These are phyloP conservation scores for Ceratosolen fusciceps DNA, from an alignment of 1,140 invertebrate genomes.

Conservation along the genomic window DNA sequence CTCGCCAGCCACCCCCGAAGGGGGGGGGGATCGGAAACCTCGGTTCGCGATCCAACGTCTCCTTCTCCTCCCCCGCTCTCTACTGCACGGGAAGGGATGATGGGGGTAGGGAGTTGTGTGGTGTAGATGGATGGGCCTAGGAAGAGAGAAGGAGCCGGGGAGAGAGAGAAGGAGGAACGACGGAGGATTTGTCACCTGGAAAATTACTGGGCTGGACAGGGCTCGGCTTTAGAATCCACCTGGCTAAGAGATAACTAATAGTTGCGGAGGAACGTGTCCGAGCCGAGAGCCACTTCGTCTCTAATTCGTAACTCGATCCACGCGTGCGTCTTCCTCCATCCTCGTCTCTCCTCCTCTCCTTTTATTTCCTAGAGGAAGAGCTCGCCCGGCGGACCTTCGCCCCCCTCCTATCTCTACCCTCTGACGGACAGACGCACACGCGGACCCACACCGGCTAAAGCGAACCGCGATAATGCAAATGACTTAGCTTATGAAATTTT, in stretches of 20 bases:
- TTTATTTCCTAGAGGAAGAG: conserved; percentile 20
- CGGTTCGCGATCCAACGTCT: neutral
- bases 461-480: no score
- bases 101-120: no score
- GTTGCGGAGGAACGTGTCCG: conserved; percentile 44
- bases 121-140: no score
- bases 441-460: no score
- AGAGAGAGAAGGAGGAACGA: conserved; percentile 4
- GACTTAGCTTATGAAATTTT: no score
- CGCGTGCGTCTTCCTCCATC: neutral
- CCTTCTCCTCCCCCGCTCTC: no score
- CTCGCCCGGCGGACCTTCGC: neutral
- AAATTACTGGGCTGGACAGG: conserved; percentile 56
- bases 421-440: neutral
- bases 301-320: conserved; percentile 49
- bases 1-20: neutral
- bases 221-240: conserved; percentile 52
- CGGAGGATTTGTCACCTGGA: conserved; percentile 54
- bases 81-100: no score
- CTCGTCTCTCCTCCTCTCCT: conserved; percentile 36
- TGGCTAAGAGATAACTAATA: conserved; percentile 59
- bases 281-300: conserved; percentile 3
- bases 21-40: no score
- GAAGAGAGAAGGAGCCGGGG: no score
- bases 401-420: neutral